These are phyloP conservation scores for Malacoraja senta DNA, from an alignment of 2,797 vertebrate species.

Conservation along the genomic window DNA sequence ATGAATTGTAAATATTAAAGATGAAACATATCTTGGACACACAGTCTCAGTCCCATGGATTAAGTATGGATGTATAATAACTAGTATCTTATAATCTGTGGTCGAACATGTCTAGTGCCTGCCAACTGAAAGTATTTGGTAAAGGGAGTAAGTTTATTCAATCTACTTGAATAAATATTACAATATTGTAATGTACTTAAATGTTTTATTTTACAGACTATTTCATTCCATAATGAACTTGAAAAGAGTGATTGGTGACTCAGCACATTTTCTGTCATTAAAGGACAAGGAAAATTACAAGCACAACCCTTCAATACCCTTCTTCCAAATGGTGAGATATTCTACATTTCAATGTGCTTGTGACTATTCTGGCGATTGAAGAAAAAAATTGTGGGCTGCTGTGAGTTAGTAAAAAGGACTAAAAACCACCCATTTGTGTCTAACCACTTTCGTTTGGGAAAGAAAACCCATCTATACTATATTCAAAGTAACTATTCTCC, in stretches of 20 bases:
- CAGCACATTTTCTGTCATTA: conserved; percentile 74
- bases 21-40: no score
- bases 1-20: no score
- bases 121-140: background rate
- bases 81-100: no score
- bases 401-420: background rate
- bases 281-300: conserved; percentile 68
- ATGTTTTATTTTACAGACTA: conserved; percentile 61
- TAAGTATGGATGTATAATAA: no score
- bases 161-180: background rate
- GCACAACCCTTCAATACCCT: conserved; percentile 57
- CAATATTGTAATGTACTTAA: background rate
- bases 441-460: background rate
- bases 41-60: no score
- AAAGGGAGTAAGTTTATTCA: background rate
- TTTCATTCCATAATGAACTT: conserved; percentile 74
- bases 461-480: background rate
- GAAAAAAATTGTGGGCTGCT: background rate
- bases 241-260: conserved; percentile 71
- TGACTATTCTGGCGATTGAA: background rate
- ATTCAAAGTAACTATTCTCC: background rate
- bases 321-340: conserved; percentile 73
- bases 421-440: background rate
- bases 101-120: background rate
- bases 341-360: background rate